Evolutionary conservation across 2,113 vertebrate genomes (phyloP).

Genomic region (Pyxicephalus adspersus): DNA sequence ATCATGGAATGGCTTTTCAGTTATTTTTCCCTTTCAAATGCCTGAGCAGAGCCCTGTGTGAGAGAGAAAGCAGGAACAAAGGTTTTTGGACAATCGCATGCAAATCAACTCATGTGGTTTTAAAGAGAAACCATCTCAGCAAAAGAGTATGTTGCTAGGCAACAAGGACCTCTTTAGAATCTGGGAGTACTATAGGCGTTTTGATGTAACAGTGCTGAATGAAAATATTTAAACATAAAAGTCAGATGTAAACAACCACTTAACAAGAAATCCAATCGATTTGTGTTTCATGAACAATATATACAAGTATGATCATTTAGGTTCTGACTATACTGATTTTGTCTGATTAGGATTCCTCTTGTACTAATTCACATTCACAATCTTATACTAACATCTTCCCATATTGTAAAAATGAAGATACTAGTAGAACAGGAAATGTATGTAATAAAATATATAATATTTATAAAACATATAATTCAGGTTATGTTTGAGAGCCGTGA

Average conservation of each 20-base stretch:
- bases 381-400: too few relatives aligned
- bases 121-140: conserved; percentile 16
- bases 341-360: too few relatives aligned
- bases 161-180: conserved; percentile 17
- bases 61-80: conserved; percentile 41
- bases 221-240: background rate
- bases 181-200: conserved; percentile 2
- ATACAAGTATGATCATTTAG: too few relatives aligned
- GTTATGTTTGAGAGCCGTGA: too few relatives aligned
- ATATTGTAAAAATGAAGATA: too few relatives aligned
- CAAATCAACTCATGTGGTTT: conserved; percentile 46
- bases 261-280: background rate
- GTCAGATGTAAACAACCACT: background rate
- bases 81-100: conserved; percentile 49
- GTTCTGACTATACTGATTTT: too few relatives aligned
- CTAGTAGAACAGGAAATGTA: too few relatives aligned
- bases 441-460: too few relatives aligned
- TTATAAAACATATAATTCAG: too few relatives aligned
- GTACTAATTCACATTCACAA: too few relatives aligned
- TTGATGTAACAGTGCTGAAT: background rate
- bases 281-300: background rate
- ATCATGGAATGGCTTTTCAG: conserved; percentile 22
- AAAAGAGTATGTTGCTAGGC: conserved; percentile 42
- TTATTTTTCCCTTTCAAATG: conserved; percentile 20
- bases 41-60: conserved; percentile 27